phyloP scores from a whole-genome alignment of 2,113 vertebrate genomes.

The Arothron firmamentum region DNA sequence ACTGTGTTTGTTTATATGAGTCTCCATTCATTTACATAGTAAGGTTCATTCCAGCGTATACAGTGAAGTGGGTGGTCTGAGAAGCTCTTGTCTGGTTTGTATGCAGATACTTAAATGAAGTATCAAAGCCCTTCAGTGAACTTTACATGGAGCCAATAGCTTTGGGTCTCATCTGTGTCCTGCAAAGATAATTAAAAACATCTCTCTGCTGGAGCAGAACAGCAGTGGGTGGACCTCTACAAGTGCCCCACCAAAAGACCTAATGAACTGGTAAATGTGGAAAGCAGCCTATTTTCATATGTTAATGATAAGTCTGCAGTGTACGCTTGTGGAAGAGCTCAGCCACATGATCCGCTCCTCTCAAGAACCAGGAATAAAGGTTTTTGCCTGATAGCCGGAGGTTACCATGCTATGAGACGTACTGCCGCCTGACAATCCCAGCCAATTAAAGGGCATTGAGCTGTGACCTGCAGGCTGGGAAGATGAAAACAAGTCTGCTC shows the following conservation, averaged over 20 bases:
- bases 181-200: slow-evolving; percentile 67
- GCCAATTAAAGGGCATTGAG: slow-evolving; percentile 78
- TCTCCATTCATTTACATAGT: slow-evolving; percentile 19
- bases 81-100: slow-evolving; percentile 27
- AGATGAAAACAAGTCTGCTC: slow-evolving; percentile 62
- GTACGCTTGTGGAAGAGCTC: slow-evolving; percentile 54
- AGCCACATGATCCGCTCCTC: slow-evolving; percentile 53
- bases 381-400: slow-evolving; percentile 57
- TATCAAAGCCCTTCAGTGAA: slow-evolving; percentile 61
- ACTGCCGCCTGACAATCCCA: slow-evolving; percentile 74
- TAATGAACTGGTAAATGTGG: slow-evolving; percentile 78
- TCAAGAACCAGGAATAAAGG: slow-evolving; percentile 41
- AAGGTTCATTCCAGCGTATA: slow-evolving; percentile 35
- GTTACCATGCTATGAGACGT: slow-evolving; percentile 71
- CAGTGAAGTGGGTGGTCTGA: slow-evolving; percentile 56
- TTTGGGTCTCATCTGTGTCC: slow-evolving; percentile 45
- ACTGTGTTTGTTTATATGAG: not conserved
- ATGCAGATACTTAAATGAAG: slow-evolving; percentile 56
- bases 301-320: slow-evolving; percentile 72
- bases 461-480: slow-evolving; percentile 61
- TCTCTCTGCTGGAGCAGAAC: slow-evolving; percentile 59
- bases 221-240: slow-evolving; percentile 61
- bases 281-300: slow-evolving; percentile 77
- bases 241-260: slow-evolving; percentile 65
- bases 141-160: slow-evolving; percentile 61